A percentile compares a stretch with the other conserved stretches of the same genome.
Conservation (phyloP, 1,140 invertebrate genomes). For the Cardiocondyla obscurior region DNA sequence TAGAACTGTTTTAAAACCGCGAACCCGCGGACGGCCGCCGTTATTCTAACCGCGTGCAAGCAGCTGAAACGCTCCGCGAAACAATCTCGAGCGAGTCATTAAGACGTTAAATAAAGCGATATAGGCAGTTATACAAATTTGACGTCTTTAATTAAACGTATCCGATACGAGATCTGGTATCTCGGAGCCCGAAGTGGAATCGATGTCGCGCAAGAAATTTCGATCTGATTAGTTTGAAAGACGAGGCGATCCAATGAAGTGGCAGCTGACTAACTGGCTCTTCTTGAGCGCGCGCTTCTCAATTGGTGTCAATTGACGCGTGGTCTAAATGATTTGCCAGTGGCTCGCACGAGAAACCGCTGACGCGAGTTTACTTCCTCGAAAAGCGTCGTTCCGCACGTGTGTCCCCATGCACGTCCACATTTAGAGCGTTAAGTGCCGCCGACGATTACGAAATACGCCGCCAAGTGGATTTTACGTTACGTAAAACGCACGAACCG, state of each 20-base stretch:
- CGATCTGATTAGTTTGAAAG: constrained; percentile 9
- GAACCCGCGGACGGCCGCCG: not conserved
- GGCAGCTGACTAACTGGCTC: constrained; percentile 28
- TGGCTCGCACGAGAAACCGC: constrained; percentile 29
- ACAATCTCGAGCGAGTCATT: not conserved
- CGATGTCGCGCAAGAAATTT: constrained; percentile 10
- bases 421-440: not conserved
- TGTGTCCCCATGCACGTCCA: not conserved
- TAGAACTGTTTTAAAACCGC: not conserved
- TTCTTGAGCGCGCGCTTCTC: constrained; percentile 56
- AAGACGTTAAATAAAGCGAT: not conserved
- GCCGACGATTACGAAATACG: not conserved
- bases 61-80: not conserved
- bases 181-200: not conserved
- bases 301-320: constrained; percentile 79
- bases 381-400: not conserved
- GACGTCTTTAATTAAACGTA: not conserved
- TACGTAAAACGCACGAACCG: not conserved
- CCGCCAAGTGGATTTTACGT: not conserved
- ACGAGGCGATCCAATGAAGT: constrained; percentile 34
- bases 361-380: constrained; percentile 16
- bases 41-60: not conserved
- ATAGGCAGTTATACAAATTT: not conserved
- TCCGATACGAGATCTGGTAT: not conserved
- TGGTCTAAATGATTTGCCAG: constrained; percentile 72